These are phyloP conservation scores for Meteorus sp. DNA, from an alignment of 1,140 invertebrate genomes.

Conservation along the genomic window DNA sequence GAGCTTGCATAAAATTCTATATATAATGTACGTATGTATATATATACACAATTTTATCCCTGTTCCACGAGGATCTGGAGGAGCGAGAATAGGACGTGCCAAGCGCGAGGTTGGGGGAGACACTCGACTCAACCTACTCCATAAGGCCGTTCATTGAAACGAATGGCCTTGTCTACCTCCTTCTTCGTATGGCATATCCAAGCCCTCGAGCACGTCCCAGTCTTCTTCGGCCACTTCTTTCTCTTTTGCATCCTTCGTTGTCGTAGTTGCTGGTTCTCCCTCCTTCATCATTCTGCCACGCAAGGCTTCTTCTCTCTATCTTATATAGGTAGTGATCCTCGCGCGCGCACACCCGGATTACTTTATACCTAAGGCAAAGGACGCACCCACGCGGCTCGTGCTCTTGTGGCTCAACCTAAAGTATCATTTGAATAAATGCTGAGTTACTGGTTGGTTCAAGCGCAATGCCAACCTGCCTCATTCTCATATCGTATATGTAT, in stretches of 20 bases:
- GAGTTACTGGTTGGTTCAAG: constrained; percentile 39
- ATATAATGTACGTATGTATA: constrained; percentile 24
- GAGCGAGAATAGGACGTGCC: constrained; percentile 33
- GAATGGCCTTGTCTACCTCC: constrained; percentile 46
- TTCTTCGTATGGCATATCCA: constrained; percentile 32
- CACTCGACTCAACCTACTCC: constrained; percentile 42
- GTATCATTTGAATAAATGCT: constrained; percentile 52
- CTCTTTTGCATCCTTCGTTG: constrained; percentile 16
- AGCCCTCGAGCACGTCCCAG: constrained; percentile 17
- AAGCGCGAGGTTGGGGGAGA: constrained; percentile 29
- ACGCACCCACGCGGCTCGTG: too few species aligned
- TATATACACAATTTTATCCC: constrained; percentile 14
- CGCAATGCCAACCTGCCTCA: constrained; percentile 1
- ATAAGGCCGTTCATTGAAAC: constrained; percentile 51
- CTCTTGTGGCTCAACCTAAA: constrained; percentile 44
- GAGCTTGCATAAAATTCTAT: constrained; percentile 50
- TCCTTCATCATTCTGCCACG: constrained; percentile 6
- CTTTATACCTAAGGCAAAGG: constrained; percentile 43
- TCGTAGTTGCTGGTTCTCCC: constrained; percentile 6
- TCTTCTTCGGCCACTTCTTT: constrained; percentile 20
- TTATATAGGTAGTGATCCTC: too few species aligned
- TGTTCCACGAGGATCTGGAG: constrained; percentile 17
- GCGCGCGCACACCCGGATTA: constrained; percentile 40
- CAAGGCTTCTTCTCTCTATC: neutral
- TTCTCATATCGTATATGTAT: too few species aligned